phyloP scores from a whole-genome alignment of 92 coral and sea anemone genomes.

The Umimayanthus chanpuru region DNA sequence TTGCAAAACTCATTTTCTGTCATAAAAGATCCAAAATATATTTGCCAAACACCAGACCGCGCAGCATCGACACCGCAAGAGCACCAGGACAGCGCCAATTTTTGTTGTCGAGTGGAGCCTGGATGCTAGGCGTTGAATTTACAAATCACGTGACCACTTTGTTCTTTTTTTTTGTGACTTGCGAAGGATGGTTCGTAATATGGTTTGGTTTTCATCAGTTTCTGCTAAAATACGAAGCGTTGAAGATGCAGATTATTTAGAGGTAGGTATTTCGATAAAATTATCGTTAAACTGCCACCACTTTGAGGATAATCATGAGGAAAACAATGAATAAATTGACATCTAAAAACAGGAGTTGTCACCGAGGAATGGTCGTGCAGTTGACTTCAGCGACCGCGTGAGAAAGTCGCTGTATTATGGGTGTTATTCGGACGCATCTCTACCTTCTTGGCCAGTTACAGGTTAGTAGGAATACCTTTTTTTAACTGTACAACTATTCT shows the following conservation, averaged over 20 bases:
- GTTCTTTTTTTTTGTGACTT: neutral
- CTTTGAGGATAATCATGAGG: neutral
- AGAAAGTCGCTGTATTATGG: constrained; percentile 92
- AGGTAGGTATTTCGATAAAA: constrained; percentile 4
- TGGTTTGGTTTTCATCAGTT: constrained; percentile 15
- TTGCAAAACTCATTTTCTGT: no score
- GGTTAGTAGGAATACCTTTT: constrained; percentile 52
- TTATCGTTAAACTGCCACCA: neutral
- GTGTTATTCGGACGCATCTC: constrained; percentile 83
- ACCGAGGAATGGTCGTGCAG: constrained; percentile 53
- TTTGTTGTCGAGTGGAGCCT: neutral
- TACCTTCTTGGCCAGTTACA: constrained; percentile 94
- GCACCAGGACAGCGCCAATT: neutral
- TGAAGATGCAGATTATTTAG: constrained; percentile 15
- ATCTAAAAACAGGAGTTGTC: constrained; percentile 28
- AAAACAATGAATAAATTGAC: neutral
- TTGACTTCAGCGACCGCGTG: constrained; percentile 80
- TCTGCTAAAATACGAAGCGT: neutral
- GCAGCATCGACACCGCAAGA: no score
- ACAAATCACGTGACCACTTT: neutral
- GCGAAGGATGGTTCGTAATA: neutral
- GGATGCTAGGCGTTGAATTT: neutral
- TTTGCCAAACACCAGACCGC: no score
- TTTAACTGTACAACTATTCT: neutral
- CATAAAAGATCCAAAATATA: no score